Conservation (phyloP, 2,888 invertebrate genomes). For the Phania funesta region DNA sequence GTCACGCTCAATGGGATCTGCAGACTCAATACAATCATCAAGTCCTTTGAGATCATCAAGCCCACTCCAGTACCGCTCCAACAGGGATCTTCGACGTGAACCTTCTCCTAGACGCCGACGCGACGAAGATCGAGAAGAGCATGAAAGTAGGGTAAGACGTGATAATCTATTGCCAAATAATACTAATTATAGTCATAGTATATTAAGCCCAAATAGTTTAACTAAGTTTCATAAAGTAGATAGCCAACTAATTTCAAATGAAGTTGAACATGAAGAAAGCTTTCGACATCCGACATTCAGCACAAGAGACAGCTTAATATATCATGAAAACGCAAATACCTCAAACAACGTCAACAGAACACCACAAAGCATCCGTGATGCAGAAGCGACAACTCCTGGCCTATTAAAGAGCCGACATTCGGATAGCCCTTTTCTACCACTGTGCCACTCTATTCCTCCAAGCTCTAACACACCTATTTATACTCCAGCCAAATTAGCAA, state of each 20-base stretch:
- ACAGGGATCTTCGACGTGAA: slow-evolving; percentile 77
- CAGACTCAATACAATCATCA: slow-evolving; percentile 73
- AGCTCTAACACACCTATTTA: slow-evolving; percentile 75
- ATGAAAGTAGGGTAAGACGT: slow-evolving; percentile 80
- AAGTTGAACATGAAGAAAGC: slow-evolving; percentile 54
- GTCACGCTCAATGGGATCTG: slow-evolving; percentile 74
- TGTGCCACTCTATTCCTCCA: slow-evolving; percentile 72
- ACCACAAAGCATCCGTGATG: slow-evolving; percentile 57
- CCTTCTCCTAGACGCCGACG: slow-evolving; percentile 77
- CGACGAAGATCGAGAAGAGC: slow-evolving; percentile 77
- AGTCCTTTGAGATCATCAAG: slow-evolving; percentile 74
- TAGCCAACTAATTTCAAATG: slow-evolving; percentile 77
- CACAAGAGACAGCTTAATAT: slow-evolving; percentile 63
- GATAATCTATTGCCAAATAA: slow-evolving; percentile 79
- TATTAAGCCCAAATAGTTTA: slow-evolving; percentile 78
- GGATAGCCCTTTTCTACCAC: slow-evolving; percentile 72
- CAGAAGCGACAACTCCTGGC: slow-evolving; percentile 36
- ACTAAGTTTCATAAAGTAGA: slow-evolving; percentile 80
- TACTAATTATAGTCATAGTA: slow-evolving; percentile 76
- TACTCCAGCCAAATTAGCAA: slow-evolving; percentile 77
- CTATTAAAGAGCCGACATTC: slow-evolving; percentile 46
- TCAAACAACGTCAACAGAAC: slow-evolving; percentile 51
- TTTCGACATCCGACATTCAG: slow-evolving; percentile 68
- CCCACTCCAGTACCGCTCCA: slow-evolving; percentile 75
- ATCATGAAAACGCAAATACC: slow-evolving; percentile 68